Evolutionary conservation across 2,888 invertebrate genomes (phyloP), one percentile per base, ranked within the genome.

Genomic region (Meandrusa payeni): DNA sequence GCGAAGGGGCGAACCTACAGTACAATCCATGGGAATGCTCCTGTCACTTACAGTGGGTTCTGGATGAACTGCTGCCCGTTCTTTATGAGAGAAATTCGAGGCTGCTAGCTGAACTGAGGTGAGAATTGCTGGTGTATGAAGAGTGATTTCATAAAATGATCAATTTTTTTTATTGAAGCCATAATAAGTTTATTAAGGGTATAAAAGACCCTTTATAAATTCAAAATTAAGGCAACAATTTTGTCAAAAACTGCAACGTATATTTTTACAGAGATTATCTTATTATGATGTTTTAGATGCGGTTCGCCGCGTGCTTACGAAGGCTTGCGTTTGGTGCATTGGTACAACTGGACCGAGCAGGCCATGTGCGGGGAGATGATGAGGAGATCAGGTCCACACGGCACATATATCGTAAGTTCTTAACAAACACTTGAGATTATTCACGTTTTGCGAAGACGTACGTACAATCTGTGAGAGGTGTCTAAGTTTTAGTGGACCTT

Each of bases 1-100:
- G 55, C 1, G 78, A 80, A 3, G 87, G 82, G 0, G 77, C 89
- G 0, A 82, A 91, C 64, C 62, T 91, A 2, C 91, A 91, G 76
- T 77, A 76, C 50, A 92, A 92, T 68, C 92, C 91, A 1, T 91
- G 92, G 88, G 70, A 81, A 47, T 93, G 93, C 57, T 67, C 80
- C 47, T 93, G 93, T 55, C 76, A 85, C 22, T 63, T 91, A 56
- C 90, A 91, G 55, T 91, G 91, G 90, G 64, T 92, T 51, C 64
- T 91, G 10, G 85, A 89, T 29, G 79, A 83, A 12, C 64, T 91
- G 22, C 55, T 91, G 24, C 88, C 89, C 0, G 64, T 69, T 39
- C 71, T 89, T 54, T 90, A 90, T 54, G 57, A 52, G n/a, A 64
- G 55, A 2, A 72, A 88, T 36, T 75, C 83, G 0, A 53, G 69